Percentiles rank a stretch among this genome's conserved stretches.
Conservation (phyloP, 2,888 invertebrate genomes). For the Phengaris alcon region DNA sequence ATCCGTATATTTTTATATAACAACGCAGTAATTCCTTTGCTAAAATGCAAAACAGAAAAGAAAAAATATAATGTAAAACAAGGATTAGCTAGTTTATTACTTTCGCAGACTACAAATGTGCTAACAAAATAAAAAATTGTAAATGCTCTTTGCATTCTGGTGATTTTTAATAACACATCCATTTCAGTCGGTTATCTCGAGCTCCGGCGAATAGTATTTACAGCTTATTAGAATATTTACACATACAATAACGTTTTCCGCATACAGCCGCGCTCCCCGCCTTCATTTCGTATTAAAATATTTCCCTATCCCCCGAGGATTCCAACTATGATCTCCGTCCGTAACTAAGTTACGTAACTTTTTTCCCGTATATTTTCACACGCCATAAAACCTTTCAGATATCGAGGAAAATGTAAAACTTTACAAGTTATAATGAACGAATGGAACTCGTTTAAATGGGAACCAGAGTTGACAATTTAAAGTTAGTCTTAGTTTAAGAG, state of each 20-base stretch:
- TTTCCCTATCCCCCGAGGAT: constrained; percentile 43
- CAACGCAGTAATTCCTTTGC: neutral
- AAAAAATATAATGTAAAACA: neutral
- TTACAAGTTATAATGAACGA: constrained; percentile 57
- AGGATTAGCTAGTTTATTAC: constrained; percentile 19
- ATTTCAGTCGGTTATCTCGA: constrained; percentile 13
- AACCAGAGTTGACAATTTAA: constrained; percentile 73
- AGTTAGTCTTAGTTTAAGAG: constrained; percentile 61
- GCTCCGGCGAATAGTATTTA: constrained; percentile 6
- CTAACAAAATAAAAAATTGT: neutral
- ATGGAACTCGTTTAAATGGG: constrained; percentile 63
- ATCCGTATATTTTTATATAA: constrained; percentile 7
- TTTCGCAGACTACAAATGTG: neutral
- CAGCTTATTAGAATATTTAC: constrained; percentile 27
- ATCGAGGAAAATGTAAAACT: constrained; percentile 44
- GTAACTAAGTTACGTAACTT: constrained; percentile 29
- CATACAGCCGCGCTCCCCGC: constrained; percentile 39
- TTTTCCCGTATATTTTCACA: constrained; percentile 29
- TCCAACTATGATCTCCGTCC: constrained; percentile 30
- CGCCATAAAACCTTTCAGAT: constrained; percentile 16
- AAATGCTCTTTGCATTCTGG: neutral
- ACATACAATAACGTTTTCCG: constrained; percentile 29
- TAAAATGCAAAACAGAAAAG: neutral
- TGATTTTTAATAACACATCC: constrained; percentile 16
- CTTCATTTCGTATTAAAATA: constrained; percentile 56